A percentile compares a stretch with the other conserved stretches of the same genome.
Conservation (phyloP, 2,797 vertebrate species). For the Chelonia mydas region DNA sequence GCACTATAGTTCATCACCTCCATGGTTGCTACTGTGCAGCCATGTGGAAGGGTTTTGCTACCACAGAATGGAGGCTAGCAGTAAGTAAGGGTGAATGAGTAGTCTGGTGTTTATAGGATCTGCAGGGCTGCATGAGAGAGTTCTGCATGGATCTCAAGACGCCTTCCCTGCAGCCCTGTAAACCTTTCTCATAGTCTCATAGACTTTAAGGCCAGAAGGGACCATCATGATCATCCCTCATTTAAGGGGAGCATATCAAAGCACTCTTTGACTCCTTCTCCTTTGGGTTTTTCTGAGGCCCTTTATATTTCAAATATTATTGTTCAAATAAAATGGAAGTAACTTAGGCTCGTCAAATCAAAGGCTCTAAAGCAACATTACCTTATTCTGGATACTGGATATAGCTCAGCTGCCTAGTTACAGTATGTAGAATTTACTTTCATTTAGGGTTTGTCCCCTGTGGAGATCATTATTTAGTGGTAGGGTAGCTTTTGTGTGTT, state of each 20-base stretch:
- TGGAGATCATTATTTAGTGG: slow-evolving; percentile 77
- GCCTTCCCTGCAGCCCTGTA: background rate
- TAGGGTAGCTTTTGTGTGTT: slow-evolving; percentile 71
- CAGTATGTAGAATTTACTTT: slow-evolving; percentile 41
- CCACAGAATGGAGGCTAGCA: slow-evolving; percentile 22
- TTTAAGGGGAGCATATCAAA: background rate
- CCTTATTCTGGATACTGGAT: slow-evolving; percentile 40
- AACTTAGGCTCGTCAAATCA: background rate
- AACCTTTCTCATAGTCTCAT: no score
- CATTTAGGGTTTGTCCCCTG: slow-evolving; percentile 52
- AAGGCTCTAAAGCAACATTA: slow-evolving; percentile 24
- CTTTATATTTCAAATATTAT: slow-evolving; percentile 8
- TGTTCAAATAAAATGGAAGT: background rate
- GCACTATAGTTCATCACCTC: background rate
- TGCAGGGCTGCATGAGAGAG: background rate
- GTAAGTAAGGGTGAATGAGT: background rate
- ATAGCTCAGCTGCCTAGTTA: slow-evolving; percentile 30
- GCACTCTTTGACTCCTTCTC: background rate
- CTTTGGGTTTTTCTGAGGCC: background rate
- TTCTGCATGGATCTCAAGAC: background rate
- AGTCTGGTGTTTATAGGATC: background rate
- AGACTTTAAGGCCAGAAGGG: background rate
- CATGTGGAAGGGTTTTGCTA: background rate
- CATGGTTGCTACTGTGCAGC: slow-evolving; percentile 5
- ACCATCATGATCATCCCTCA: background rate